Base-by-base conservation (phyloP, 2,888 invertebrate species). In the Eurois occulta region DNA sequence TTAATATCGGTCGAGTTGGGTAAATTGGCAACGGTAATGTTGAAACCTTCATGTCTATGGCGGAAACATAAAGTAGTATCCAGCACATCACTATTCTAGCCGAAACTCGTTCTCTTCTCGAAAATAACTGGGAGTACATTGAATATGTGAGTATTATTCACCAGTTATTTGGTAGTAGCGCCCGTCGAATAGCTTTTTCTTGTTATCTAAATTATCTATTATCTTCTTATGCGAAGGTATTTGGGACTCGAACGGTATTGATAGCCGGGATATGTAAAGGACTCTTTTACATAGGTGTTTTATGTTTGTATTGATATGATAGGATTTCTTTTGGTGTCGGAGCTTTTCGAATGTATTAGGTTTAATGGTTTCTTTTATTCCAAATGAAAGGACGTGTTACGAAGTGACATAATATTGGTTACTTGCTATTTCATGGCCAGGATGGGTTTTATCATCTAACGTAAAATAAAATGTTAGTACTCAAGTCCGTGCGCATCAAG, bases 161-260 rank as follows among this genome's bases (percentile, higher is more conserved):
- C 90, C 90, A 93, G 94, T 92, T 92, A 92, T 92, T 90, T 89
- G 89, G 91, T 88, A 89, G 87, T 88, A 87, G 88, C 90, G 83
- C 78, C 86, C 80, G 82, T 86, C 75, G 87, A 93, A 94, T 94
- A 89, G 90, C 91, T 92, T 93, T 94, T 93, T 92, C 93, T 92
- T 93, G 92, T 94, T 95, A 95, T 95, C 94, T 94, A 93, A 95
- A 95, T 93, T 95, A 93, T 94, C 94, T 92, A 90, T 94, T 93
- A 93, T 93, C 91, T 90, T 86, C 88, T 89, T 88, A 89, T 90
- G 88, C 84, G 75, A 86, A 91, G 88, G 88, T 88, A 88, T 89
- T 89, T 79, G 89, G 85, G 82, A 84, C 87, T 89, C 86, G 86
- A 91, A 91, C 80, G 83, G 80, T 91, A 90, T 91, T 90, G 91